Evolutionary conservation across 2,888 invertebrate species (phyloP).

Genomic region (Nomada goodeniana): DNA sequence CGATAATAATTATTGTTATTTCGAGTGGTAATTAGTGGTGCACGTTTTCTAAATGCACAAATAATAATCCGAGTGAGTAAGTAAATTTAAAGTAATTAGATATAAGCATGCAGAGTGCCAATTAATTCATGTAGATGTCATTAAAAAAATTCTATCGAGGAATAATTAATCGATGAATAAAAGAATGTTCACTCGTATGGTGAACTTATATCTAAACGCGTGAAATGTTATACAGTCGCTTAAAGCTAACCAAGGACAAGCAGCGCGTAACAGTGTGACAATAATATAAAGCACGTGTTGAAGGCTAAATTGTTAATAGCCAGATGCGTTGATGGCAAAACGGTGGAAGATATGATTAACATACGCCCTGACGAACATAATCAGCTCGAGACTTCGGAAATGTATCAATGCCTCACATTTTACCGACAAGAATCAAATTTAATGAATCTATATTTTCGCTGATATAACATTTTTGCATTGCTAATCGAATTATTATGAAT

Average conservation of each 20-base stretch:
- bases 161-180: conserved; percentile 16
- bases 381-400: not conserved
- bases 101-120: not conserved
- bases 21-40: not conserved
- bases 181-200: not conserved
- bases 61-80: too few relatives aligned
- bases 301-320: conserved; percentile 50
- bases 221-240: conserved; percentile 22
- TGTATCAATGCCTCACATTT: not conserved
- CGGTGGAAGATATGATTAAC: conserved; percentile 6
- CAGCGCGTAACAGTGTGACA: conserved; percentile 41
- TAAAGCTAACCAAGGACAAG: conserved; percentile 42
- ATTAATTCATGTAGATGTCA: not conserved
- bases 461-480: too few relatives aligned
- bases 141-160: conserved; percentile 5
- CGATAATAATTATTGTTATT: conserved; percentile 11
- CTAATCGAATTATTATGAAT: too few relatives aligned
- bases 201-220: conserved; percentile 29
- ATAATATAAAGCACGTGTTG: conserved; percentile 42
- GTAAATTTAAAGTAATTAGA: too few relatives aligned
- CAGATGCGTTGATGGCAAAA: conserved; percentile 18
- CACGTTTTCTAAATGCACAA: not conserved
- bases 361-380: not conserved
- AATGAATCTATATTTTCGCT: too few relatives aligned
- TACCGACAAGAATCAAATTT: too few relatives aligned